phyloP scores from a whole-genome alignment of 2,113 vertebrate genomes.

The Psittacula cyanocephala region DNA sequence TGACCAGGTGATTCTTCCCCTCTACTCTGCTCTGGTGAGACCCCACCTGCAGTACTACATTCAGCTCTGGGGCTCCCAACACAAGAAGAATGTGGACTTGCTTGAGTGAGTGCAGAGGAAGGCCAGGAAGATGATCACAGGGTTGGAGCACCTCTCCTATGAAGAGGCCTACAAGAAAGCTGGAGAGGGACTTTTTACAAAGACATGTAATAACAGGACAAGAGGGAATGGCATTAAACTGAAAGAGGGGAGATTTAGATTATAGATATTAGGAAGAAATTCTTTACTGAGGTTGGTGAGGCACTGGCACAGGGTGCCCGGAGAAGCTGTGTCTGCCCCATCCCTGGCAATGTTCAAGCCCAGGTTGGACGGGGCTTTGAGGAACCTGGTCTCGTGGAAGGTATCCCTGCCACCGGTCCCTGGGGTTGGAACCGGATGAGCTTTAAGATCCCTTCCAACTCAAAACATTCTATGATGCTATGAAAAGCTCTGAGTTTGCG shows the following conservation, averaged over 20 bases:
- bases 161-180: neutral
- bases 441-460: neutral
- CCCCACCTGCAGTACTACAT: neutral
- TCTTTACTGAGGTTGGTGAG: neutral
- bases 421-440: neutral
- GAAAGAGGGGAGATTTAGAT: neutral
- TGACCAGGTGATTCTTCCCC: neutral
- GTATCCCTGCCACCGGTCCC: neutral
- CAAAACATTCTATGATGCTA: neutral
- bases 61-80: neutral
- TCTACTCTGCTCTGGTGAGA: neutral
- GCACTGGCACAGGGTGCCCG: neutral
- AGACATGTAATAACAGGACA: neutral
- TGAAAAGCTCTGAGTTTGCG: neutral
- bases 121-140: neutral
- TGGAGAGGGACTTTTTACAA: neutral
- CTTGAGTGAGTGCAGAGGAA: neutral
- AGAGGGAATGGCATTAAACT: neutral
- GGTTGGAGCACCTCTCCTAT: neutral
- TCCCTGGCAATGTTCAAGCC: neutral
- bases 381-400: neutral
- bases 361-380: neutral
- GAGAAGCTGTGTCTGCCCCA: neutral
- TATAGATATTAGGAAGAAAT: neutral
- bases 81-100: neutral